Base-by-base conservation (phyloP, 2,797 vertebrate species). In the Salmo trutta region DNA sequence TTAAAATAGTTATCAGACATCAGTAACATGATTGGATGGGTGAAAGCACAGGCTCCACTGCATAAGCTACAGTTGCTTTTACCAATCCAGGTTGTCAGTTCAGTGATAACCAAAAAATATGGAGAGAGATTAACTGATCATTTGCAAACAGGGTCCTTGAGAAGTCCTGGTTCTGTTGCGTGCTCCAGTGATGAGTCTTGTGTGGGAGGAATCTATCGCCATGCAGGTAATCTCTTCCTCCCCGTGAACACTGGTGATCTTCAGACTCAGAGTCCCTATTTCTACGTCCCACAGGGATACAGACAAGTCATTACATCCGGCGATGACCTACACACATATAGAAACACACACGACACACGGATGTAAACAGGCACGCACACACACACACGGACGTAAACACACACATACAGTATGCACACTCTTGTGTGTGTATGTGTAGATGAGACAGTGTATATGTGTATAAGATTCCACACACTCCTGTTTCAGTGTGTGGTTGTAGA, bases 111-210 rank as follows among this genome's bases (percentile, higher is more conserved):
- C 2, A 10, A 47, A 10, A 47, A 47, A 47, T 47, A 47, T 47
- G 41, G 41, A 10, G 41, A 47, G 8, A 47, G 8, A 47, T 47
- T 2, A 47, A 47, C 10, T 47, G 41, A 47, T 47, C 41, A 47
- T 10, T 10, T 47, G 41, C 41, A 47, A 47, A 36, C 33, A 36
- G 33, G 33, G 33, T 36, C 73, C 73, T 74, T 47, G 56, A 74
- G 8, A 47, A 10, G 8, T 47, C 8, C 33, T 41, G 19, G 73
- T 64, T 56, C 73, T 31, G 88, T 90, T 93, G 73, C 76, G 59
- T 33, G 91, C 91, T 16, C 89, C 93, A 1, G 92, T 94, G 74
- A 94, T 82, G 51, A 94, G 83, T 12, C 88, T 86, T 75, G 86
- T 88, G 71, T 90, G 88, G 47, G 90, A 87, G 6, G 74, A 85